Evolutionary conservation across 2,113 vertebrate species (phyloP), one percentile per base, ranked within the genome.

Genomic region (Mesocricetus auratus): DNA sequence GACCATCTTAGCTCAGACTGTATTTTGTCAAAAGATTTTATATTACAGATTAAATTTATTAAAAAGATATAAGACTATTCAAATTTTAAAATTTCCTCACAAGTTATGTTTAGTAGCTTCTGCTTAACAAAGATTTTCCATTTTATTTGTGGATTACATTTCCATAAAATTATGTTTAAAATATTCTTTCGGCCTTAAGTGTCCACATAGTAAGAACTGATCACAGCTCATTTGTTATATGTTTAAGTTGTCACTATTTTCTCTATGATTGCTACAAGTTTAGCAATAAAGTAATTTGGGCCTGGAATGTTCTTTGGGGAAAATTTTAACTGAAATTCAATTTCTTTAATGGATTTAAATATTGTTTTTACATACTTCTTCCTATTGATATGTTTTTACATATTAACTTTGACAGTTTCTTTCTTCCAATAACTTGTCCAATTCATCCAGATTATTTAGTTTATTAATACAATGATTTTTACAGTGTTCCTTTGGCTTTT

Each of bases 11-110:
- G 56, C 7, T 12, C 22, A 78, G 26, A 71, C 42, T 74, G 81
- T n/a, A 81, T 68, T 66, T 90, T 75, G 64, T 15, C 5, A 77
- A 90, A 86, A 82, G 22, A 74, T 50, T 90, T 90, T 90, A 62
- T 4, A 90, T 78, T 58, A 31, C 47, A 39, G 47, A 31, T 60
- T 89, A 16, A 86, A n/a, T 53, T 71, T 77, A 64, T n/a, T 36
- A 88, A 81, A 60, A 42, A 78, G 29, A 69, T 74, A 39, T 15
- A 19, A 17, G 3, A 39, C 7, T 24, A 39, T 68, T 68, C 53
- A 71, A 42, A 68, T 71, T 60, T 78, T 62, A 71, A 69, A 83
- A 75, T 74, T 50, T 86, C 45, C 16, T 93, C 58, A 47, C 24
- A 31, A 90, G 39, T 73, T 89, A 89, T 24, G 64, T 73, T 94